A percentile compares a stretch with the other conserved stretches of the same genome.
Evolutionary conservation across 2,797 vertebrate genomes (phyloP).

Genomic region (Gallirallus australis): DNA sequence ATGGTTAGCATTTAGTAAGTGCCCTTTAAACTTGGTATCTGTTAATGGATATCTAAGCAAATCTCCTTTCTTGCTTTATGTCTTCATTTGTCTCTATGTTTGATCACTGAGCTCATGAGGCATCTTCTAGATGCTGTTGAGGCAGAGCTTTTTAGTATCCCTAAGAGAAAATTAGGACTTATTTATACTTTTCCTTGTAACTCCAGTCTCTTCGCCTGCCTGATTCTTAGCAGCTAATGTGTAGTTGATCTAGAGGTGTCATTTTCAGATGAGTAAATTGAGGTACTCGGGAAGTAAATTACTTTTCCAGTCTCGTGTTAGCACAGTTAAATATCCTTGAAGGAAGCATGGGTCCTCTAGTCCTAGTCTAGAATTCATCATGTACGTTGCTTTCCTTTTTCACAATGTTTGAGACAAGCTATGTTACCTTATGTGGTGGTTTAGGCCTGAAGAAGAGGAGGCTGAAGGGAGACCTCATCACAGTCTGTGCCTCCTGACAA

Average conservation of each 20-base stretch:
- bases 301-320: not conserved
- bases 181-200: not conserved
- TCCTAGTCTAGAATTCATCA: not conserved
- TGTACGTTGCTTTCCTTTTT: not conserved
- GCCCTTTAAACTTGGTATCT: conserved; percentile 44
- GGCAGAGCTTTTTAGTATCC: not conserved
- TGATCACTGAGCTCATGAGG: not conserved
- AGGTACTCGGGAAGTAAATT: not conserved
- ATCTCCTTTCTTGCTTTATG: not conserved
- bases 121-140: not conserved
- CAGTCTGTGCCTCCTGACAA: too few species aligned
- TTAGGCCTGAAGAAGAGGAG: too few species aligned
- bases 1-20: conserved; percentile 94
- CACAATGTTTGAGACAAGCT: not conserved
- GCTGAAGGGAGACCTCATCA: too few species aligned
- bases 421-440: too few species aligned
- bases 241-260: not conserved
- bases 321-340: not conserved
- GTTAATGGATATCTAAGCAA: not conserved
- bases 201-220: not conserved
- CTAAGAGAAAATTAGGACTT: not conserved
- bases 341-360: not conserved
- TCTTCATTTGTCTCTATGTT: not conserved
- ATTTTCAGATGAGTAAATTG: not conserved
- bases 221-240: not conserved